phyloP scores from a whole-genome alignment of 2,797 vertebrate genomes.

The Euphonia xanthogaster region DNA sequence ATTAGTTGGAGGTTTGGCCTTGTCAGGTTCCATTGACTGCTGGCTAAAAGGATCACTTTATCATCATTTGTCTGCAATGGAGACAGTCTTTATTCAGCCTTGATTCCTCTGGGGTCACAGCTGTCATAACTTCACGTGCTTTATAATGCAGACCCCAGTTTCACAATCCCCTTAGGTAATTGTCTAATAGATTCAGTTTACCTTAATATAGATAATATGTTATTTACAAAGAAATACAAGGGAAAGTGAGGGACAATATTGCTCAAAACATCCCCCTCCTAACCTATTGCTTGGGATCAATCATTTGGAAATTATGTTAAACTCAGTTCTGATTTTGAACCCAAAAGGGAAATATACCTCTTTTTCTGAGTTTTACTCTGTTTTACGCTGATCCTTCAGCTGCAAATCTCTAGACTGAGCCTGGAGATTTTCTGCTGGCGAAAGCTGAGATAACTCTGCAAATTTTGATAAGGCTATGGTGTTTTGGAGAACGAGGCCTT shows the following conservation, averaged over 20 bases:
- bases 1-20: constrained; percentile 89
- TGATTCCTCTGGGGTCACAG: constrained; percentile 82
- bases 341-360: background rate
- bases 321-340: background rate
- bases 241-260: background rate
- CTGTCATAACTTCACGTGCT: constrained; percentile 82
- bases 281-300: background rate
- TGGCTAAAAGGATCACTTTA: constrained; percentile 93
- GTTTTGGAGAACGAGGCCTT: background rate
- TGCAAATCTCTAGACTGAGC: background rate
- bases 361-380: background rate
- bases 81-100: constrained; percentile 85
- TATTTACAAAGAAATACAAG: constrained; percentile 13
- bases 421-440: background rate
- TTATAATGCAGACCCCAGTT: constrained; percentile 66
- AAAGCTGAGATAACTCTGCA: background rate
- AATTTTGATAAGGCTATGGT: background rate
- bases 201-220: constrained; percentile 64
- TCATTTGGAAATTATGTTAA: constrained; percentile 31
- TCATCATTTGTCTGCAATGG: constrained; percentile 95
- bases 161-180: constrained; percentile 67
- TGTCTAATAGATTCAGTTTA: constrained; percentile 67
- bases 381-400: background rate
- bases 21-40: constrained; percentile 88
- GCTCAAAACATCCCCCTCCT: background rate